Percentiles rank a stretch among this genome's conserved stretches.
These are phyloP conservation scores for Lysandra coridon DNA, from an alignment of 2,888 invertebrate genomes.

Conservation along the genomic window DNA sequence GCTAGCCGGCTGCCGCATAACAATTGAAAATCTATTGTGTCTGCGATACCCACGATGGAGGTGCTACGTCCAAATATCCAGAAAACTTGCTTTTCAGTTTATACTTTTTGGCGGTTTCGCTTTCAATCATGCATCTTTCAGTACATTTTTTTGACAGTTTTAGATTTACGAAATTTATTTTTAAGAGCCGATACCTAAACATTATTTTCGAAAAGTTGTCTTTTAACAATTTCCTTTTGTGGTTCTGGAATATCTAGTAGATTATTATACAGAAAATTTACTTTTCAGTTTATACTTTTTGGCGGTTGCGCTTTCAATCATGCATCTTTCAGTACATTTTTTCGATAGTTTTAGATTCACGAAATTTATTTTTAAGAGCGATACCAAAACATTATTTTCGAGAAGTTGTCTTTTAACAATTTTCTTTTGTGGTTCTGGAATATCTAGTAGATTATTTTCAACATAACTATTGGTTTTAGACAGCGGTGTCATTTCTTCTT, in stretches of 20 bases:
- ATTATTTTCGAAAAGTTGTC: neutral
- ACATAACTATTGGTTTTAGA: neutral
- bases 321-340: neutral
- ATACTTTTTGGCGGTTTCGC: neutral
- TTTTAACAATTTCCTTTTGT: neutral
- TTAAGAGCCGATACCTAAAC: neutral
- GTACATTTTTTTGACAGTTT: neutral
- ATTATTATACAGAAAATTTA: neutral
- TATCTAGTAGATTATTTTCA: neutral
- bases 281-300: neutral
- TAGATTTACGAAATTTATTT: neutral
- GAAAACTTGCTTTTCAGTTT: neutral
- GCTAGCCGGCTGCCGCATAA: too few species aligned
- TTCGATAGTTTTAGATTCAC: neutral
- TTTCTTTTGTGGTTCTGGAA: neutral
- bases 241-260: neutral
- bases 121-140: neutral
- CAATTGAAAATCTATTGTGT: too few species aligned
- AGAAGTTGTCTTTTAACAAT: neutral
- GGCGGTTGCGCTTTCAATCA: neutral
- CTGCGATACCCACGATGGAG: too few species aligned
- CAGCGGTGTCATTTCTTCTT: neutral
- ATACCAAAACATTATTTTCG: neutral
- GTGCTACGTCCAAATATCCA: neutral
- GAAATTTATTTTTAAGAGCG: neutral